Base-by-base conservation (phyloP, 2,113 vertebrate species). In the Centropus unirufus region DNA sequence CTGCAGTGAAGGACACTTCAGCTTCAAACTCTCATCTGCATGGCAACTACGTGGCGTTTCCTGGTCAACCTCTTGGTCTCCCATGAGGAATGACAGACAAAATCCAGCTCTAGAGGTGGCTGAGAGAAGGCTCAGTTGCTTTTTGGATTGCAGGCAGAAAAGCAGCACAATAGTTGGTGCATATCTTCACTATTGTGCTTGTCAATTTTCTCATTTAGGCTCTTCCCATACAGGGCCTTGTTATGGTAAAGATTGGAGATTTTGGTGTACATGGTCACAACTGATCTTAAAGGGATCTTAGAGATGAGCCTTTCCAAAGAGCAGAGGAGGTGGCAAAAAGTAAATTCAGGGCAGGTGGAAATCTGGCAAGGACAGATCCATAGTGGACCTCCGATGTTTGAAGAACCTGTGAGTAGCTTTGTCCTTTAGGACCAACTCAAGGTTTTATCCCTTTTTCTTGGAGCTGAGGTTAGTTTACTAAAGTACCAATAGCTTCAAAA, bases 1-100 rank as follows among this genome's bases (percentile, higher is more conserved):
- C 85, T 74, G 39, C 55, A 83, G 57, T 92, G 95, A 89, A 94
- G 91, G 95, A 92, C 79, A 87, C 79, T 91, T 90, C 69, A 82
- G 83, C 85, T 64, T 90, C 64, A 84, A 84, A 70, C 63, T 70
- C 84, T 89, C 72, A 68, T 49, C 47, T 95, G 87, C 59, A 20
- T 61, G 87, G 67, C 78, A 89, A 14, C 59, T 69, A 24, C 7
- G 1, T 16, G 49, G 26, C 51, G 72, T 66, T 61, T 67, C 44
- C 67, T 69, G 79, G 44, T 64, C 76, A 87, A n/a, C 39, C 55
- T 92, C 61, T 91, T 79, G 77, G 72, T 61, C 57, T 83, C 30
- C 58, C 0, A 0, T 59, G 67, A 90, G 36, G 72, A 86, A 83
- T 68, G 57, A 72, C 76, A 81, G 30, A 42, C 18, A 30, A 67